phyloP scores from a whole-genome alignment of 2,888 invertebrate genomes.

The Diachrysia chrysitis region DNA sequence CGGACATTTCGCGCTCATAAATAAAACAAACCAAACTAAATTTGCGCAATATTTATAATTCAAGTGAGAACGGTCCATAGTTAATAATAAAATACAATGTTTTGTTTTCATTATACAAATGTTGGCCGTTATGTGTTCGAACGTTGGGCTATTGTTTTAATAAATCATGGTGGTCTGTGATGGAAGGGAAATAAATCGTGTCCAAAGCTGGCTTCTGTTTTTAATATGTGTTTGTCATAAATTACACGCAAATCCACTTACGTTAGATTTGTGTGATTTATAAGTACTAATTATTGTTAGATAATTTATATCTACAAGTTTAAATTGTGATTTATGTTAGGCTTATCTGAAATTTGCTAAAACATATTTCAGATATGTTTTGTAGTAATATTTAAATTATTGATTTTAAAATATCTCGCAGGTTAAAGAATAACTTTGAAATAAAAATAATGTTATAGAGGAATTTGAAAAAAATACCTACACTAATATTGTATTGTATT shows the following conservation, averaged over 20 bases:
- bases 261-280: neutral
- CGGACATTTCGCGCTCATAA: conserved; percentile 73
- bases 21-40: conserved; percentile 74
- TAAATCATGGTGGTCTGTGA: conserved; percentile 52
- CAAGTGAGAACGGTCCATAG: conserved; percentile 57
- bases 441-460: neutral
- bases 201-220: conserved; percentile 18
- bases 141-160: conserved; percentile 36
- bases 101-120: conserved; percentile 51
- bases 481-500: no score
- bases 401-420: neutral
- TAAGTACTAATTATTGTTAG: neutral
- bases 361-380: neutral
- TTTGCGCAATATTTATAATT: conserved; percentile 70
- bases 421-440: neutral
- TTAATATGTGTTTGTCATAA: conserved; percentile 22
- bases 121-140: conserved; percentile 25
- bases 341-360: neutral
- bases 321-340: neutral
- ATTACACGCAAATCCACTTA: neutral
- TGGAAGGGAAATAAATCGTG: conserved; percentile 49
- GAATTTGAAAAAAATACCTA: no score
- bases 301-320: neutral
- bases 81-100: conserved; percentile 60
- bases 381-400: neutral